Base-by-base conservation (phyloP, 1,140 invertebrate genomes). In the Ostrea edulis region DNA sequence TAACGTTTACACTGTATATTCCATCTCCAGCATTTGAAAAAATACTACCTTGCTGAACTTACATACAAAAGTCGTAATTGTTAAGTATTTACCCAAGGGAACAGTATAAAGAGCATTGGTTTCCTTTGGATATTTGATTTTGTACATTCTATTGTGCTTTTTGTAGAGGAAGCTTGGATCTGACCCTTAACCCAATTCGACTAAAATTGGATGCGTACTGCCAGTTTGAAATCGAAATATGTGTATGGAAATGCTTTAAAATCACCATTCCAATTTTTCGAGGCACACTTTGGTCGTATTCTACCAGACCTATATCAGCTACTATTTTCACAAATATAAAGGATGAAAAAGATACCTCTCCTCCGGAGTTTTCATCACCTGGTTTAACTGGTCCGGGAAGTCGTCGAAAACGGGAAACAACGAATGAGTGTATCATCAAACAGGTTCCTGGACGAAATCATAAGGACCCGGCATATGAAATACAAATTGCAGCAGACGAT, bases 401-500 rank as follows among this genome's bases (percentile, higher is more conserved):
- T n/a, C 14, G 89, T 29, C 83, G 65, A 82, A 87, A 68, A 83
- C 55, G 89, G 25, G 84, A 85, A 81, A 68, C 58, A 62, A 44
- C 68, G 12, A 20, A 58, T 20, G 83, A 88, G 14, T 92, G 91
- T 83, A 17, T 83, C 8, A 86, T 92, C 0, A 86, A 86, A 54
- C 91, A 92, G 25, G 53, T 92, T n/a, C 68, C 58, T 54, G 85
- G 83, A 5, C 44, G 90, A 58, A 88, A 89, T 71, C 82, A 82
- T 14, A 87, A 58, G 25, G 91, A 92, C 68, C 58, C 91, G 22
- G 91, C 91, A 8, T 92, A 91, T 86, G 88, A 82, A 5, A 29
- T 92, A 53, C 89, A 91, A 84, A 88, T 91, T 8, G 55, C 86
- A 22, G 55, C 81, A 44, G 53, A 85, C 12, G 89, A 90, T 86